A percentile compares a stretch with the other conserved stretches of the same genome.
These are phyloP conservation scores for Dryococelus australis DNA, from an alignment of 2,888 invertebrate species.

Conservation along the genomic window DNA sequence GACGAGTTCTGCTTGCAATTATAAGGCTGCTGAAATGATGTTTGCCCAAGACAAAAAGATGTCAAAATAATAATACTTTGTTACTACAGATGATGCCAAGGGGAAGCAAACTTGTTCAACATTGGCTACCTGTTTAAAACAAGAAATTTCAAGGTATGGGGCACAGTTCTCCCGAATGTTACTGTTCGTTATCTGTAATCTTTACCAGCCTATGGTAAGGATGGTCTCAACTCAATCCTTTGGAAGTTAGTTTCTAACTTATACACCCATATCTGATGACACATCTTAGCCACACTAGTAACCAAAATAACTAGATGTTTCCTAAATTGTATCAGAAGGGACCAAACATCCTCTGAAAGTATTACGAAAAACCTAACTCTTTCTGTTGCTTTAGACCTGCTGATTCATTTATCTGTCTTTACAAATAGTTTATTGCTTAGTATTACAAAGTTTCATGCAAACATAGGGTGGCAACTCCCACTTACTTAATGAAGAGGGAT, in stretches of 20 bases:
- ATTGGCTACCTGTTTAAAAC: not conserved
- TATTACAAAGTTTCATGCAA: too few relatives aligned
- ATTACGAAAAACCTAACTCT: too few relatives aligned
- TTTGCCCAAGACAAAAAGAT: not conserved
- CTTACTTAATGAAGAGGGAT: too few relatives aligned
- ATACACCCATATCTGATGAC: too few relatives aligned
- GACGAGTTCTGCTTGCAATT: not conserved
- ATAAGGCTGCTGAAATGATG: not conserved
- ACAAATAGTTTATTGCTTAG: too few relatives aligned
- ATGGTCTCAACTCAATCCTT: too few relatives aligned
- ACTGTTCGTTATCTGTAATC: too few relatives aligned
- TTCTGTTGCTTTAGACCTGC: too few relatives aligned
- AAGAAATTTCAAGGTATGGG: not conserved
- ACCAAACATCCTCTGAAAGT: not conserved
- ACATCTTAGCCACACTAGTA: not conserved
- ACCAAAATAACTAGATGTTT: not conserved
- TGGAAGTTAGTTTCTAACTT: too few relatives aligned
- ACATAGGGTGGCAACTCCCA: too few relatives aligned
- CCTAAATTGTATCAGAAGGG: not conserved
- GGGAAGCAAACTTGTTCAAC: not conserved
- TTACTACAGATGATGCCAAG: not conserved
- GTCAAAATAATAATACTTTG: not conserved
- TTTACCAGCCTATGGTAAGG: too few relatives aligned
- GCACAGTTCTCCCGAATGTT: not conserved
- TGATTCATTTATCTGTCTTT: too few relatives aligned